A percentile compares a stretch with the other conserved stretches of the same genome.
These are phyloP conservation scores for Pitangus sulphuratus DNA, from an alignment of 2,797 vertebrate genomes.

Conservation along the genomic window DNA sequence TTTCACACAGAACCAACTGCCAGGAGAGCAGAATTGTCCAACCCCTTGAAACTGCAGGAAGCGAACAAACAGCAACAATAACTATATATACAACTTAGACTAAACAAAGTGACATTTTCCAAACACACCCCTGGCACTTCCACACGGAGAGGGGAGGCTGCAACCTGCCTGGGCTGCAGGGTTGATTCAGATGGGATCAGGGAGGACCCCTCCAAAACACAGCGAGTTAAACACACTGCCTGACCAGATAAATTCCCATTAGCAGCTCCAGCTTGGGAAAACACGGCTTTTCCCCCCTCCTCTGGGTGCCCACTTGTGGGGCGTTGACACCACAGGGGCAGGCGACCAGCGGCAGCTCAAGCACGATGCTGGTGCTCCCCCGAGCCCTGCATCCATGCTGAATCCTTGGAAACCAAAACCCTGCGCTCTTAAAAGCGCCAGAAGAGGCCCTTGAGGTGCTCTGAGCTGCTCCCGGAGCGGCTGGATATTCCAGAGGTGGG, in stretches of 20 bases:
- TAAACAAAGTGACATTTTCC: not conserved
- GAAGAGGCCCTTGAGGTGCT: not conserved
- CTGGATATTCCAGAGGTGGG: not conserved
- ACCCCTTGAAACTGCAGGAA: not conserved
- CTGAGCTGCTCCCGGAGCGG: not conserved
- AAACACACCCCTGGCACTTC: fast-evolving
- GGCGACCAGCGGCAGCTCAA: not conserved
- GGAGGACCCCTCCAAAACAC: fast-evolving
- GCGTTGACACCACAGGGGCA: not conserved
- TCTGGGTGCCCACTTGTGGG: not conserved
- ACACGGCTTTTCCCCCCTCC: fast-evolving
- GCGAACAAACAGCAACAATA: not conserved
- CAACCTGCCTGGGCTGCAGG: not conserved
- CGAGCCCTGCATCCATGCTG: not conserved
- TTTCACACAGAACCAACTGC: not conserved
- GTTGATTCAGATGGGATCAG: not conserved
- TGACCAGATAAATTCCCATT: fast-evolving
- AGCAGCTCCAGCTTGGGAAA: not conserved
- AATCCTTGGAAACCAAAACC: not conserved
- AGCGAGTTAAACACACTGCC: not conserved
- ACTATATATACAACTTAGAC: not conserved
- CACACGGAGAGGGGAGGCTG: fast-evolving
- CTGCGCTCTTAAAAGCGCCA: fast-evolving
- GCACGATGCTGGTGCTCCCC: fast-evolving
- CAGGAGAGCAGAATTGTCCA: not conserved